Base-by-base conservation (phyloP, 2,888 invertebrate genomes). In the Bombylius major region DNA sequence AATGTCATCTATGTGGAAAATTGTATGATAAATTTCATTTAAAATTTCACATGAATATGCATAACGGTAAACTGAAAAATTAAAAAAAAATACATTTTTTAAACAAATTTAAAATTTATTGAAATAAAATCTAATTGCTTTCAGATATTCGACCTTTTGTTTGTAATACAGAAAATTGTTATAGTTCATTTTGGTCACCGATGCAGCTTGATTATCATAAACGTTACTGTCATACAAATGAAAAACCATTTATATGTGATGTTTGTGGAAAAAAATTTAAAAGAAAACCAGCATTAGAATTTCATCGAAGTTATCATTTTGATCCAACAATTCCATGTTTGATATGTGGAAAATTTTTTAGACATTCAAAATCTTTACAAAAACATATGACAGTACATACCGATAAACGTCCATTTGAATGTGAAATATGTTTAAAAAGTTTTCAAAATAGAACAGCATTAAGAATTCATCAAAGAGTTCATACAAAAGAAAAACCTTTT, bases 261-360 rank as follows among this genome's bases (percentile, higher is more conserved):
- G 11, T 42, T 11, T 53, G 53, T 23, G 39, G 39, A 12, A n/a
- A 14, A n/a, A 9, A 7, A 23, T 53, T 53, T 23, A 53, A 47
- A 39, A 23, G 13, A 5, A 46, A 46, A 46, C 4, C n/a, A 14
- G 5, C 6, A 46, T 46, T 23, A 46, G 14, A 46, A 14, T 46
- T 46, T 3, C n/a, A 46, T 14, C n/a, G 14, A 36, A 53, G 47
- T 14, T 53, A 53, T 53, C 53, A 53, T 47, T 33, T 33, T 47
- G 53, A 53, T 14, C 53, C 53, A 31, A 14, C 47, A 14, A 36
- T 53, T n/a, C 53, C 53, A 39, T 53, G 53, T 42, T 4, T 5
- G 5, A 31, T 53, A 23, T 53, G 53, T 14, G 53, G 53, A 11
- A 47, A 53, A 47, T 42, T 53, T 31, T 47, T 47, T 32, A 32